Base-by-base conservation (phyloP, 2,113 vertebrate species). In the Dinomys branickii region DNA sequence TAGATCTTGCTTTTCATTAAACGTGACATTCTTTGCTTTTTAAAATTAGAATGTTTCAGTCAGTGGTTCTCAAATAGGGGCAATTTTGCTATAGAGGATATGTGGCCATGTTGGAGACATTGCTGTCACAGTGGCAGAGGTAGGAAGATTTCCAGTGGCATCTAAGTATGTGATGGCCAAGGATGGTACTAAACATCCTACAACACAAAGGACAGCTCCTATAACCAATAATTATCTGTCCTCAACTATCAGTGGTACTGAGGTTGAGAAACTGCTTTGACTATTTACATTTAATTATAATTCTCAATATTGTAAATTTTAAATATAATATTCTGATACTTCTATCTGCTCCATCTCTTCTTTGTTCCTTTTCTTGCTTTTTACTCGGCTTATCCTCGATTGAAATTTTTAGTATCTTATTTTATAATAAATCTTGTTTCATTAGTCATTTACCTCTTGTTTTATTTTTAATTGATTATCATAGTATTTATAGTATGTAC, bases 251-350 rank as follows among this genome's bases (percentile, higher is more conserved):
- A 69, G 41, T 38, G 77, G 33, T n/a, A 33, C 41, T 4, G 0
- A 85, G 26, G 9, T 28, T 81, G 26, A 91, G 44, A 91, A 95
- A 81, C 94, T 52, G 41, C 30, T 54, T 54, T 54, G 7, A n/a
- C 50, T 8, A n/a, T n/a, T 52, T 50, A 35, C 28, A 50, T 81
- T 80, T 16, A 52, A 54, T 81, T 81, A 50, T 54, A 54, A 81
- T 81, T 81, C 17, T 54, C 17, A 81, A 81, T 81, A 81, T 10
- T 35, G 22, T 44, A 26, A 35, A 65, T 84, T 89, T 85, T 78
- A 85, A 94, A 78, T 90, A 52, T 77, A 84, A 22, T n/a, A 67
- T 77, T 12, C 30, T 85, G 33, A 13, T 90, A 78, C 33, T 94
- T 75, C 69, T 84, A 5, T 65, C 65, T 94, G 22, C 56, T 41